phyloP scores from a whole-genome alignment of 2,113 vertebrate genomes.

The Silurus meridionalis region DNA sequence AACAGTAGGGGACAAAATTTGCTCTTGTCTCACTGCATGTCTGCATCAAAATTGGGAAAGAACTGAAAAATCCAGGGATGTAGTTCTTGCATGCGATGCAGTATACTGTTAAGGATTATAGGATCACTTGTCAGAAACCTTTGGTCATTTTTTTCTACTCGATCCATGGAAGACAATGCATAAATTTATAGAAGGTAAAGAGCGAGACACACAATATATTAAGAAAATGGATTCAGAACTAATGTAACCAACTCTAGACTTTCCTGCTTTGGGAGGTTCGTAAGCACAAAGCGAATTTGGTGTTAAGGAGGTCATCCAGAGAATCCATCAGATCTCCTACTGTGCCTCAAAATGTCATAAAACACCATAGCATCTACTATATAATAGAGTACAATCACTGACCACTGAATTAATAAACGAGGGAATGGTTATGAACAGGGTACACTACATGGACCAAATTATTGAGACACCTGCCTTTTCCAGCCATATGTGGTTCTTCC shows the following conservation, averaged over 20 bases:
- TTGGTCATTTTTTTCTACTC: background rate
- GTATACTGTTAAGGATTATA: background rate
- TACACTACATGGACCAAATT: no score
- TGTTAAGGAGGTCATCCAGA: constrained; percentile 54
- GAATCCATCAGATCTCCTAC: constrained; percentile 52
- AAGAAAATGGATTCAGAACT: background rate
- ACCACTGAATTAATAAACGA: background rate
- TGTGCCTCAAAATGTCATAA: constrained; percentile 33
- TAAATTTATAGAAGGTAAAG: background rate
- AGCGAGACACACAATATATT: background rate
- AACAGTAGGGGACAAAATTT: background rate
- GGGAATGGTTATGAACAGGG: no score
- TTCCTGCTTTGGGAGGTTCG: background rate
- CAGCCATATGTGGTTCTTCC: no score
- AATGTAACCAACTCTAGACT: background rate
- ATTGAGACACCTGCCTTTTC: no score
- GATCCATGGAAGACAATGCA: background rate
- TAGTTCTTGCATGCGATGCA: background rate
- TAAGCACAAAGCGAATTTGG: background rate
- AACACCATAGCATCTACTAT: background rate
- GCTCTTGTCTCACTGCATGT: background rate
- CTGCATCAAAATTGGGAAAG: background rate
- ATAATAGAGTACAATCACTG: background rate
- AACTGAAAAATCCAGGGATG: background rate
- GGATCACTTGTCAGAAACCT: background rate